Base-by-base conservation (phyloP, 23 tunicate species). In the Phallusia fumigata region DNA sequence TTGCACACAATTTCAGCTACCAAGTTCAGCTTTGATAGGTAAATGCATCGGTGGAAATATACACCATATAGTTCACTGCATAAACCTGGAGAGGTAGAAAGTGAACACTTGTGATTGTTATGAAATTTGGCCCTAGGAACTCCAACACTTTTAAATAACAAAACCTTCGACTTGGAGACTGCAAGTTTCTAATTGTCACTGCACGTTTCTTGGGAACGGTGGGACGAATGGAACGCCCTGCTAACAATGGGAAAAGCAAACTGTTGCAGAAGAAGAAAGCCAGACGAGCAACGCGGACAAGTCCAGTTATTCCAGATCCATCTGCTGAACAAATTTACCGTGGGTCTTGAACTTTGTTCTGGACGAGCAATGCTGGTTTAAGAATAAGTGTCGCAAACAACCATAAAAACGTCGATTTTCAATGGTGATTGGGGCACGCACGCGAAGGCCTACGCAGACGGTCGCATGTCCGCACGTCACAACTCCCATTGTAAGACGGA, bases 301-400 rank as follows among this genome's bases (percentile, higher is more conserved):
- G 47, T 40, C 47, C 47, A 40, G 47, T 40, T 40, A 40, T 40
- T 40, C 10, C 10, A 3, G 47, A 3, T 40, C 10, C 10, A 58
- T 16, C 69, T 24, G 26, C 69, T 58, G 26, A 40, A 10, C 47
- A 40, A 40, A 24, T 58, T 58, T 58, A 24, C 69, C 15, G 28
- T 3, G 69, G 69, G 69, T 58, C 69, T 58, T 58, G 69, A 58
- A 58, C 69, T 58, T 58, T 58, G 69, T 58, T 58, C 69, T 6
- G 69, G 28, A 58, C 69, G 47, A 40, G 47, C 47, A 40, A 40
- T 6, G 69, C 26, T 58, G 69, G 69, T 13, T 40, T 22, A 58
- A 58, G 69, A 58, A 58, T 58, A 24, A 58, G 69, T 24, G 69
- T 58, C 69, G 69, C 69, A 58, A 58, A 58, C 28, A 58, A 24